Evolutionary conservation across 1,140 invertebrate species (phyloP), one percentile per base, ranked within the genome.

Genomic region (Pomacea maculata): DNA sequence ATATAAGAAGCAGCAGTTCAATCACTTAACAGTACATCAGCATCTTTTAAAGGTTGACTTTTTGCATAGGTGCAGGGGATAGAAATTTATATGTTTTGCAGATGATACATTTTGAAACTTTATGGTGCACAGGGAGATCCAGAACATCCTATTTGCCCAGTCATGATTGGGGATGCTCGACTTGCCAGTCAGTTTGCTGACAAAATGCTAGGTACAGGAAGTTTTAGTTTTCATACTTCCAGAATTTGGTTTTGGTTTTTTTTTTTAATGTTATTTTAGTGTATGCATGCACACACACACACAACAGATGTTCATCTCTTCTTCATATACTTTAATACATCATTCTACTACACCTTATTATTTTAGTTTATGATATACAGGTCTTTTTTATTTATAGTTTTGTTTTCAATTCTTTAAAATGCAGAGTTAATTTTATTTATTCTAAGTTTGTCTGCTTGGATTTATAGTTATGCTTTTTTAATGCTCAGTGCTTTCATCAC

Each of bases 131-230:
- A 90, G 91, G 91, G 96, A 0, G 95, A 96, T 79, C 93, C 94
- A 81, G 87, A 91, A 87, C 97, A 98, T 92, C 96, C 97, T 9
- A 98, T 98, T 83, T 97, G 95, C 88, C 97, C 97, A 0, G 95
- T 98, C 5, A 96, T 98, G 95, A 92, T 98, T 57, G 95, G 95
- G 29, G 96, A 98, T 91, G 97, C 96, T 15, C 94, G 94, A 82
- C 90, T 97, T 4, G 96, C 97, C 5, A 93, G 94, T 25, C 91
- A 90, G 63, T 95, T 98, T 89, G 96, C 97, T 65, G 94, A 97
- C 89, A 93, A 95, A 90, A 97, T 98, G 95, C 92, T 98, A 29
- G 93, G 95, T 96, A 93, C 87, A 89, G 76, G 61, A 29, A 74
- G 7, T n/a, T 75, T 83, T 65, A 45, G 29, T 12, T 11, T 61